A percentile compares a stretch with the other conserved stretches of the same genome.
Conservation (phyloP, 2,888 invertebrate genomes). For the Sarcophaga subvicina region DNA sequence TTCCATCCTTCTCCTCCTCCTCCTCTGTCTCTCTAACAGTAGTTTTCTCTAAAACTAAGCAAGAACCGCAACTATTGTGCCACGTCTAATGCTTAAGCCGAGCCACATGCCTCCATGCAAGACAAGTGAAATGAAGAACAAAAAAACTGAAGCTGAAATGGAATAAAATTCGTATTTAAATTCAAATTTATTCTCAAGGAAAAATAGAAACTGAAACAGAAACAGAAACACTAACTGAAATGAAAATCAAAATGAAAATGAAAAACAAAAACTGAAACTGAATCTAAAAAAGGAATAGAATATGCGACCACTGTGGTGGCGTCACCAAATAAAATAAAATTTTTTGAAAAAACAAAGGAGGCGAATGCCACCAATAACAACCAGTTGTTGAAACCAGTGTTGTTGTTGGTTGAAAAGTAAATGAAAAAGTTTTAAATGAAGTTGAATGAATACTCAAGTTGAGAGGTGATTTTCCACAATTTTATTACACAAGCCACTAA, state of each 20-base stretch:
- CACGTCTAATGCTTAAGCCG: neutral
- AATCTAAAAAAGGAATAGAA: conserved; percentile 2
- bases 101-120: neutral
- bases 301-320: neutral
- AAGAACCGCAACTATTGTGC: conserved; percentile 17
- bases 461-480: conserved; percentile 49
- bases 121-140: neutral
- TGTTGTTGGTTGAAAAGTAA: conserved; percentile 30
- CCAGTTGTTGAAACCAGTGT: neutral
- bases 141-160: neutral
- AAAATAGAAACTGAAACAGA: conserved; percentile 15
- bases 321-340: too few relatives aligned
- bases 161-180: conserved; percentile 43
- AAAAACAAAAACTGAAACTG: neutral
- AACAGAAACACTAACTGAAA: conserved; percentile 1
- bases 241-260: neutral
- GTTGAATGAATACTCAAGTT: conserved; percentile 39
- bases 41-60: neutral
- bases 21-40: neutral
- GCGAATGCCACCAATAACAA: conserved; percentile 24
- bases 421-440: conserved; percentile 48
- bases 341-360: neutral
- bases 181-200: conserved; percentile 63
- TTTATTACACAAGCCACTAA: neutral
- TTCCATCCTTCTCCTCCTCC: neutral